These are phyloP conservation scores for Pristionchus fissidentatus DNA, from an alignment of 2,888 invertebrate genomes.

Conservation along the genomic window DNA sequence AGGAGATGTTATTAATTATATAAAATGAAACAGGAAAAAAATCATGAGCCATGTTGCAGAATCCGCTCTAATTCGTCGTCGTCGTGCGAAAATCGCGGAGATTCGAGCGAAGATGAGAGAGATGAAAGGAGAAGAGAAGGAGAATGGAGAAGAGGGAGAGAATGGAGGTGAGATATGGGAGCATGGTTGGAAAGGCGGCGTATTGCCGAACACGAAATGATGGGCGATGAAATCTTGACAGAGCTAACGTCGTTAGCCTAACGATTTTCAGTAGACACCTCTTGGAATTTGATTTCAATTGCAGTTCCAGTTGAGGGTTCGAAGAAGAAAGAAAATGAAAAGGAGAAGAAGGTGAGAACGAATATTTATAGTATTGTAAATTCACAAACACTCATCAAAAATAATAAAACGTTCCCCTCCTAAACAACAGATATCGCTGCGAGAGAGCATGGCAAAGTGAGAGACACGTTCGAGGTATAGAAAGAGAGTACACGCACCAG, in stretches of 20 bases:
- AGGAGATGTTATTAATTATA: neutral
- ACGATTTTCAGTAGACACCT: too few species aligned
- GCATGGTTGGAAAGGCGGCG: too few species aligned
- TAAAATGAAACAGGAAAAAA: neutral
- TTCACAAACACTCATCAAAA: too few species aligned
- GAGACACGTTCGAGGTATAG: too few species aligned
- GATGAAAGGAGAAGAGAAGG: neutral
- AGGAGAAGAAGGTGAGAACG: neutral
- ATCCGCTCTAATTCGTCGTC: neutral
- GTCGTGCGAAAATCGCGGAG: constrained; percentile 24
- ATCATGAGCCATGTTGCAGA: neutral
- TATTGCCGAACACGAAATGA: neutral
- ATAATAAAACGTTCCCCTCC: too few species aligned
- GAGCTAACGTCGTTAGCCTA: too few species aligned
- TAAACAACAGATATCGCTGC: too few species aligned
- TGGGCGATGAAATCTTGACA: neutral
- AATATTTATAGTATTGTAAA: too few species aligned
- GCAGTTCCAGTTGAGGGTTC: too few species aligned
- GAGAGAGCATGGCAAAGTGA: too few species aligned
- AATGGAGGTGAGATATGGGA: neutral
- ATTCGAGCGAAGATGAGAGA: constrained; percentile 16
- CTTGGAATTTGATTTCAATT: too few species aligned
- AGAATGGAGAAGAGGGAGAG: neutral
- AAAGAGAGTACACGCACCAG: too few species aligned
- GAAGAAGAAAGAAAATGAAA: neutral